Percentiles rank a stretch among this genome's conserved stretches.
phyloP scores from a whole-genome alignment of 2,888 invertebrate species.

The Phaonia tiefii region DNA sequence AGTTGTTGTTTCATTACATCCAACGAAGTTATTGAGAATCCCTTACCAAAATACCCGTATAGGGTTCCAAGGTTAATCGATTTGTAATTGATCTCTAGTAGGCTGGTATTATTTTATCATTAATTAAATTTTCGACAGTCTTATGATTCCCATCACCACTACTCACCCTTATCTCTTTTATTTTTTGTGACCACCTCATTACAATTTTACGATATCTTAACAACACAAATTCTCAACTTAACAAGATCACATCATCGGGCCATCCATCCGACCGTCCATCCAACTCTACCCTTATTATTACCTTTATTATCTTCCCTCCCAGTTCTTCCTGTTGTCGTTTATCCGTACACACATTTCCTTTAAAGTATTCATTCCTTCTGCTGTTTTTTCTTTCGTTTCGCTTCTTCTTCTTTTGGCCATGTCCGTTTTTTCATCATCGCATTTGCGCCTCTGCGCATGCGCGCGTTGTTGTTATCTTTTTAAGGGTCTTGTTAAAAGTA shows the following conservation, averaged over 20 bases:
- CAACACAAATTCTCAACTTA: slow-evolving; percentile 16
- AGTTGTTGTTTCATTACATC: too few relatives aligned
- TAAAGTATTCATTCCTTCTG: slow-evolving; percentile 59
- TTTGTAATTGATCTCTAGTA: too few relatives aligned
- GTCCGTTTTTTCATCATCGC: slow-evolving; percentile 24
- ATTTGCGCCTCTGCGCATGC: background rate
- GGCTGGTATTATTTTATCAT: too few relatives aligned
- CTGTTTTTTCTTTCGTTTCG: slow-evolving; percentile 31
- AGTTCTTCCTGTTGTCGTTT: background rate
- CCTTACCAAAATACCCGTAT: too few relatives aligned
- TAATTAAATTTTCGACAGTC: background rate
- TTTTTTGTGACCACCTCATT: too few relatives aligned
- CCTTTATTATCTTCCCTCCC: background rate
- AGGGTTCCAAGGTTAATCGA: too few relatives aligned
- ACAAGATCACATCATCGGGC: slow-evolving; percentile 4
- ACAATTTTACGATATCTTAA: background rate
- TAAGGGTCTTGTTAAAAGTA: slow-evolving; percentile 80
- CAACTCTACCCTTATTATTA: slow-evolving; percentile 21
- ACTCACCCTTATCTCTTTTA: background rate
- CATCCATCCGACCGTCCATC: background rate
- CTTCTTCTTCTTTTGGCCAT: slow-evolving; percentile 19
- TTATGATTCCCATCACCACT: background rate
- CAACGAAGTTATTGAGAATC: too few relatives aligned
- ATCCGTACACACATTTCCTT: background rate
- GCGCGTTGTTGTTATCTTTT: slow-evolving; percentile 74